Evolutionary conservation across 2,888 invertebrate species (phyloP), one percentile per base, ranked within the genome.

Genomic region (Idaea aversata): DNA sequence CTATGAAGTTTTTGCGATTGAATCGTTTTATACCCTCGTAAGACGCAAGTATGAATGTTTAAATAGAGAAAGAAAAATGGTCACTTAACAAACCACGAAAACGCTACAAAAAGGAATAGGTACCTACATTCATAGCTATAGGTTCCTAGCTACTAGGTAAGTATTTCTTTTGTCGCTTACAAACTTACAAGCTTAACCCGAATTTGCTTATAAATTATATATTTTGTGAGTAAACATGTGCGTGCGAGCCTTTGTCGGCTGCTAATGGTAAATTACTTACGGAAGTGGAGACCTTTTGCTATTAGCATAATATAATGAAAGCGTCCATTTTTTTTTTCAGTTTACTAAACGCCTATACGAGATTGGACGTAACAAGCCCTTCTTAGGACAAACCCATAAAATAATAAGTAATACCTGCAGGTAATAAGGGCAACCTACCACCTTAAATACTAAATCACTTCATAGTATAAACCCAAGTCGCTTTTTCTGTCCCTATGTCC

Each of bases 141-240:
- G 25, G 25, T 25, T 25, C 47, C 7, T 10, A 47, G 13, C 47
- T 47, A 38, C 38, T 38, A 38, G 38, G 38, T 38, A 47, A 10
- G 47, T 47, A 47, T 47, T 47, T 47, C 10, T 47, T 47, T 47
- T 47, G 10, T 7, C 47, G 47, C 10, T 47, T 10, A 47, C 10
- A 47, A 47, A 13, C 47, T 47, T 10, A 47, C 10, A 47, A 47
- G 47, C 47, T 47, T 47, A 6, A 47, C 47, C 47, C 7, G 47
- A 47, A 7, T 47, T 47, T 47, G 47, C 47, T 47, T 13, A 47
- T 47, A 47, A 47, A 47, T 47, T 47, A 47, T 47, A 47, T 47
- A 47, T 47, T 47, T 47, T 47, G 47, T 47, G 47, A 47, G 47
- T 47, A 47, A 47, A 47, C 47, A 47, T 47, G 47, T 47, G 47